Conservation (phyloP, 2,888 invertebrate species). For the Pachymerium ferrugineum region DNA sequence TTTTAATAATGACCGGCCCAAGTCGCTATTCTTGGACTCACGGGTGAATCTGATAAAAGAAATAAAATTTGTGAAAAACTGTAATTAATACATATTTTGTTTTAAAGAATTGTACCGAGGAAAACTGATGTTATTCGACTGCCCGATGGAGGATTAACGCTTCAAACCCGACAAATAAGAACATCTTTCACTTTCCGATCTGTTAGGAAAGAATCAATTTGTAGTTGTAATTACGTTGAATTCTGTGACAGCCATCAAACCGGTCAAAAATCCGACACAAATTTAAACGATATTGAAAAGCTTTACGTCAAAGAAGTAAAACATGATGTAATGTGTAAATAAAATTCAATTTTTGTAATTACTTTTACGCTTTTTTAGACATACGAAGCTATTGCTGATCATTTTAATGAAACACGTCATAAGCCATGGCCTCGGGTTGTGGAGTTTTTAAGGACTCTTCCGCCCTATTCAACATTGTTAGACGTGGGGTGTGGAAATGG, state of each 20-base stretch:
- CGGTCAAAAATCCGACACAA: background rate
- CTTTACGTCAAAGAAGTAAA: conserved; percentile 67
- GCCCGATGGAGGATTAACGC: conserved; percentile 53
- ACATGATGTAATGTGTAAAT: background rate
- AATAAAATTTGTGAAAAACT: background rate
- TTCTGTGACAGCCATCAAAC: conserved; percentile 61
- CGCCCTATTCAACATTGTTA: conserved; percentile 64
- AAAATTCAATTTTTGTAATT: background rate
- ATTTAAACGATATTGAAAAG: conserved; percentile 41
- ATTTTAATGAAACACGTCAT: conserved; percentile 91
- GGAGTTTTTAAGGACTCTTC: conserved; percentile 65
- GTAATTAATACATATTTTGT: background rate
- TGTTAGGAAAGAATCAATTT: conserved; percentile 55
- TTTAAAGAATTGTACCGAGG: conserved; percentile 64
- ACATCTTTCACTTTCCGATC: conserved; percentile 81
- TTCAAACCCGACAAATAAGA: conserved; percentile 55
- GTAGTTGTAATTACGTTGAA: conserved; percentile 56
- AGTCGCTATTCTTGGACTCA: conserved; percentile 75
- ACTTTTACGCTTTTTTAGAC: conserved; percentile 54
- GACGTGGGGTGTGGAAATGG: conserved; percentile 99
- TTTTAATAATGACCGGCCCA: conserved; percentile 74
- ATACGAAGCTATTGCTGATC: conserved; percentile 87
- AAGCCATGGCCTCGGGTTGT: conserved; percentile 89
- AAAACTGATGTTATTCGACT: conserved; percentile 67
- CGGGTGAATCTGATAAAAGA: conserved; percentile 49